Percentiles rank a stretch among this genome's conserved stretches.
Evolutionary conservation across 1,140 invertebrate species (phyloP).

Genomic region (Meloidogyne hapla): DNA sequence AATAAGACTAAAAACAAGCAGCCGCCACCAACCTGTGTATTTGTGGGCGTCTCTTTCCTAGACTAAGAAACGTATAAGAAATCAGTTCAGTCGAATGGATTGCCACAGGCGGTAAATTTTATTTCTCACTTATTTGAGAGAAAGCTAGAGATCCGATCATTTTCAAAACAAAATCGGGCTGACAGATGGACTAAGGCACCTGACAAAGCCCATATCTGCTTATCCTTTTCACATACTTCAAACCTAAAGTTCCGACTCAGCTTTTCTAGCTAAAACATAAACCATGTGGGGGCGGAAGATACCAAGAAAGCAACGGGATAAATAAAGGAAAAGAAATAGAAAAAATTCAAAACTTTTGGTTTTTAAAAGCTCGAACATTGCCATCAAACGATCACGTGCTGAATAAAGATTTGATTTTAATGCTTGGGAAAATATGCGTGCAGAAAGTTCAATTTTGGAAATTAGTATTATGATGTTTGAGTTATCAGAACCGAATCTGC

Average conservation of each 20-base stretch:
- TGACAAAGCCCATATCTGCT: neutral
- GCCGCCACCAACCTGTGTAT: neutral
- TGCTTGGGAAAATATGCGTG: too few species aligned
- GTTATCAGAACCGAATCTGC: too few species aligned
- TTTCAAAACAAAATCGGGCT: neutral
- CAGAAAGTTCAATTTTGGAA: too few species aligned
- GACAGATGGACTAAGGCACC: neutral
- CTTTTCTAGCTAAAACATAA: neutral
- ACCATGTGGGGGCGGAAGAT: neutral
- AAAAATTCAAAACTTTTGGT: neutral
- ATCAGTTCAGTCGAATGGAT: neutral
- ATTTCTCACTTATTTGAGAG: neutral
- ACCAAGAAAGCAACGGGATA: conserved; percentile 2
- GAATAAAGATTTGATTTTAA: neutral
- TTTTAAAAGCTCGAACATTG: neutral
- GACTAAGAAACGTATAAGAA: neutral
- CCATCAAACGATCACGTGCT: neutral
- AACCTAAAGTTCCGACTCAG: neutral
- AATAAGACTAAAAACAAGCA: neutral
- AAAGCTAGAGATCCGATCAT: neutral
- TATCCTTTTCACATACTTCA: neutral
- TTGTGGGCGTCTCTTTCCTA: neutral
- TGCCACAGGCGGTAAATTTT: neutral
- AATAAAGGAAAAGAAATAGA: neutral
- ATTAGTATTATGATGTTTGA: too few species aligned